A percentile compares a stretch with the other conserved stretches of the same genome.
These are phyloP conservation scores for Triplophysa rosa DNA, from an alignment of 2,113 vertebrate genomes.

Conservation along the genomic window DNA sequence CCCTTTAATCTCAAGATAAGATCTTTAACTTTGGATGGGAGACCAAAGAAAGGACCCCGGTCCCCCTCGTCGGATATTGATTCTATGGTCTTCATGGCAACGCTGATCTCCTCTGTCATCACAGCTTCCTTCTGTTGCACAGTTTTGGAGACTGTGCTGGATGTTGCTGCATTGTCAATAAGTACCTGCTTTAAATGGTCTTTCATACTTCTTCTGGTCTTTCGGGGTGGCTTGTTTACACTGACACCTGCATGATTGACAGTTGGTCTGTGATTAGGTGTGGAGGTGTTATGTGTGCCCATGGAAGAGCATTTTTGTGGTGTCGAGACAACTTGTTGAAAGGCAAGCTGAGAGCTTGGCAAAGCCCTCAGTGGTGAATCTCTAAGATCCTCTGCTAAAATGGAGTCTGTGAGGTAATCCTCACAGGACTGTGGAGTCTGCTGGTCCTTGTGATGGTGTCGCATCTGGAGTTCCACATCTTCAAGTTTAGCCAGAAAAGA, in stretches of 20 bases:
- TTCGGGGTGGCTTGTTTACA: neutral
- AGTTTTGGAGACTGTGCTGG: constrained; percentile 74
- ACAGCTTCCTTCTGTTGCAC: constrained; percentile 79
- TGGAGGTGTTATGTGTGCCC: constrained; percentile 52
- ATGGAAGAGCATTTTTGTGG: constrained; percentile 42
- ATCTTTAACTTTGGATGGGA: constrained; percentile 91
- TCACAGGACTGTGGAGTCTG: neutral
- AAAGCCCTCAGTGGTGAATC: constrained; percentile 70
- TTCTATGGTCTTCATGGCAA: constrained; percentile 78
- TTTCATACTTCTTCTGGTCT: constrained; percentile 77
- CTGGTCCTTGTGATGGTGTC: constrained; percentile 24
- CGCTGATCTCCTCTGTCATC: constrained; percentile 83
- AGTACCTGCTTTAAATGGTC: constrained; percentile 87
- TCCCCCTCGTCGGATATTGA: constrained; percentile 72
- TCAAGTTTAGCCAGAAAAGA: constrained; percentile 81
- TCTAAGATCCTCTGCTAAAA: constrained; percentile 50
- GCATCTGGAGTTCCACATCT: constrained; percentile 66
- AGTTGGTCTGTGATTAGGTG: constrained; percentile 27
- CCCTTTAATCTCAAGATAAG: constrained; percentile 81
- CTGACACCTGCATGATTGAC: neutral
- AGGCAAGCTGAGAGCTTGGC: constrained; percentile 77
- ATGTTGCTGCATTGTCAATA: constrained; percentile 82
- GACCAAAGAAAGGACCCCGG: constrained; percentile 92
- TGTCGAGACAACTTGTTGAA: constrained; percentile 56
- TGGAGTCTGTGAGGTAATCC: constrained; percentile 49